Conservation (phyloP, 2,113 vertebrate genomes). For the Eupsittula cactorum region DNA sequence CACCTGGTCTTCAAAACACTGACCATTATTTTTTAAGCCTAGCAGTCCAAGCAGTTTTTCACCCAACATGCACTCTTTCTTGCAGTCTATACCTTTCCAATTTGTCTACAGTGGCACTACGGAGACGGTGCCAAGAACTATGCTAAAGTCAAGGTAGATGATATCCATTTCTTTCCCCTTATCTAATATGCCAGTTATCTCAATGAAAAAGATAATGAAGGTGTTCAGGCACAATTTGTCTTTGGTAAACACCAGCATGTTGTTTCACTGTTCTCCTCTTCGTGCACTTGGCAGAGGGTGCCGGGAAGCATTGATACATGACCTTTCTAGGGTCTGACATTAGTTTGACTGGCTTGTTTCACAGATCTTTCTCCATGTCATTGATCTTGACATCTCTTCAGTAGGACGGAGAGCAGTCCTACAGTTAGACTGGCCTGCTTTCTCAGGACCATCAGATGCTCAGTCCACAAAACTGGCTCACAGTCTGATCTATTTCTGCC, state of each 20-base stretch:
- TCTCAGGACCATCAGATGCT: not conserved
- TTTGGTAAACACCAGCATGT: not conserved
- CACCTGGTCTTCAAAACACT: not conserved
- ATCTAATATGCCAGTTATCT: not conserved
- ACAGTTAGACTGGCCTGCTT: not conserved
- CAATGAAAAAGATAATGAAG: not conserved
- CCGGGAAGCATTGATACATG: not conserved
- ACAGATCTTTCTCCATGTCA: not conserved
- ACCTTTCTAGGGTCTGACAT: not conserved
- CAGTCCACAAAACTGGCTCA: not conserved
- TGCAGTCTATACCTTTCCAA: not conserved
- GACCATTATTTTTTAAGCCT: not conserved
- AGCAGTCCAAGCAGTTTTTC: not conserved
- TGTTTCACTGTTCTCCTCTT: not conserved
- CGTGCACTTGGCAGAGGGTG: not conserved
- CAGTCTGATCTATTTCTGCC: not conserved
- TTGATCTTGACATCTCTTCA: not conserved
- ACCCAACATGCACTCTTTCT: not conserved
- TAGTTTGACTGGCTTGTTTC: not conserved
- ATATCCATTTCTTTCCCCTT: not conserved
- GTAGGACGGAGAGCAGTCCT: not conserved
- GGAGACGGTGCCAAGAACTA: not conserved
- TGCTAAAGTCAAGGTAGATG: not conserved
- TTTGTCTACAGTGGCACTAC: not conserved
- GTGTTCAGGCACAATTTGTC: not conserved